These are phyloP conservation scores for Rhopilema esculentum DNA, from an alignment of 30 jellyfish, hydroid and myxozoan genomes.

Conservation along the genomic window DNA sequence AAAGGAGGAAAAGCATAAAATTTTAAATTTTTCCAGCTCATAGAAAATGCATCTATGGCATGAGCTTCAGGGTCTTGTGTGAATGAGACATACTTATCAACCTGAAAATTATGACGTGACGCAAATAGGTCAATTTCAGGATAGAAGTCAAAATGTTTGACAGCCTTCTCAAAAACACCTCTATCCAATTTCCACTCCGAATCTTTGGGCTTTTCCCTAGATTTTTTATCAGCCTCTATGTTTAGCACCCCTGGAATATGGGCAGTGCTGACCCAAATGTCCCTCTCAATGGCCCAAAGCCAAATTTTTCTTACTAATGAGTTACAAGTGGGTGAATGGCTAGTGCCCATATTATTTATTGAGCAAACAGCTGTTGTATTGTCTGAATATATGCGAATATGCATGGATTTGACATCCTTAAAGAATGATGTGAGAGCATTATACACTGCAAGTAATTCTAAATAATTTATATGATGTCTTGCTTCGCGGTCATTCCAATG, in stretches of 20 bases:
- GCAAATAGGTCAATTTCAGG: slow-evolving; percentile 67
- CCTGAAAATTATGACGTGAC: slow-evolving; percentile 12
- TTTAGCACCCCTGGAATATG: slow-evolving; percentile 48
- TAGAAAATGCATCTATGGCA: slow-evolving; percentile 51
- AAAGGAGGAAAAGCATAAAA: slow-evolving; percentile 69
- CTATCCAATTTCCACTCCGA: slow-evolving; percentile 30
- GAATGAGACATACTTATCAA: slow-evolving; percentile 6
- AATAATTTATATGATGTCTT: slow-evolving; percentile 30
- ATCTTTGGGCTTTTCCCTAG: slow-evolving; percentile 18
- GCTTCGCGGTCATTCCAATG: slow-evolving; percentile 9
- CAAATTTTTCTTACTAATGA: slow-evolving; percentile 11
- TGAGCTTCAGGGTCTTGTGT: slow-evolving; percentile 55
- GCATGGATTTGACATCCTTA: background rate
- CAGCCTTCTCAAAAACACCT: background rate
- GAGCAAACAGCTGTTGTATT: slow-evolving; percentile 47
- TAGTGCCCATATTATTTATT: slow-evolving; percentile 56
- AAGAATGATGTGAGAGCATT: slow-evolving; percentile 24
- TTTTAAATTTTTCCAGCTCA: slow-evolving; percentile 27
- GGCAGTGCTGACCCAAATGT: slow-evolving; percentile 39
- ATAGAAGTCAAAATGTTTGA: slow-evolving; percentile 1
- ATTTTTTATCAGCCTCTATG: slow-evolving; percentile 40
- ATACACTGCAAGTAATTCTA: slow-evolving; percentile 25
- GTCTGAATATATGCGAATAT: slow-evolving; percentile 7
- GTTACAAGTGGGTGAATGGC: slow-evolving; percentile 21
- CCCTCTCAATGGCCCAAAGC: slow-evolving; percentile 12